Evolutionary conservation across 2,113 vertebrate species (phyloP), one percentile per base, ranked within the genome.

Genomic region (Solea senegalensis): DNA sequence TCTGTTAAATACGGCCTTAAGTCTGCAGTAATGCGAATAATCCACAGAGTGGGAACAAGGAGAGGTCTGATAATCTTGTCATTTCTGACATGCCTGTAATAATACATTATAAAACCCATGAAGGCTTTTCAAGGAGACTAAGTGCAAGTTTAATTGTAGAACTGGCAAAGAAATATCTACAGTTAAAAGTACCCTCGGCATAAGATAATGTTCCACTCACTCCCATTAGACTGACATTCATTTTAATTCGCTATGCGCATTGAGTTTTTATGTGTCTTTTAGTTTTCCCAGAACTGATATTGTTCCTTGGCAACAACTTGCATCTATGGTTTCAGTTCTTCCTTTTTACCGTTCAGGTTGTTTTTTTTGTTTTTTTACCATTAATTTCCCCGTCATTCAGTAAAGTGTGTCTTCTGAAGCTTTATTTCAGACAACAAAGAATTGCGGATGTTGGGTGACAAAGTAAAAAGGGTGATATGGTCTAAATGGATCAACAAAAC

Each of bases 11-110:
- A 44, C 39, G 62, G 45, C 34, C 9, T 8, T 28, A 59, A 71
- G 45, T 54, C 72, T 39, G 41, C 55, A 45, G 46, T 64, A 41
- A 48, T 58, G 53, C 27, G 13, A 15, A 55, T 74, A 65, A 78
- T 82, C 66, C 3, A 2, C 0, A 11, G 7, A 65, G 45, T 51
- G 15, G 43, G 43, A 71, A 69, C 39, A 9, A 26, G 21, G 21
- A 27, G 7, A 46, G 9, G 6, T 28, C 51, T 54, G 43, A 69
- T 44, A 73, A 65, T 70, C 65, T 60, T 49, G 45, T 63, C 40
- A 27, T 74, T 70, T 71, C 26, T 66, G 34, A 21, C 12, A 48
- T 56, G 73, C 65, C 16, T 52, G 21, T 34, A 39, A 1, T 69
- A 60, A 69, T 43, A 65, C 39, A 50, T 56, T 13, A 28, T 21